A percentile compares a stretch with the other conserved stretches of the same genome.
Evolutionary conservation across 2,113 vertebrate genomes (phyloP).

Genomic region (Muscicapa adusta): DNA sequence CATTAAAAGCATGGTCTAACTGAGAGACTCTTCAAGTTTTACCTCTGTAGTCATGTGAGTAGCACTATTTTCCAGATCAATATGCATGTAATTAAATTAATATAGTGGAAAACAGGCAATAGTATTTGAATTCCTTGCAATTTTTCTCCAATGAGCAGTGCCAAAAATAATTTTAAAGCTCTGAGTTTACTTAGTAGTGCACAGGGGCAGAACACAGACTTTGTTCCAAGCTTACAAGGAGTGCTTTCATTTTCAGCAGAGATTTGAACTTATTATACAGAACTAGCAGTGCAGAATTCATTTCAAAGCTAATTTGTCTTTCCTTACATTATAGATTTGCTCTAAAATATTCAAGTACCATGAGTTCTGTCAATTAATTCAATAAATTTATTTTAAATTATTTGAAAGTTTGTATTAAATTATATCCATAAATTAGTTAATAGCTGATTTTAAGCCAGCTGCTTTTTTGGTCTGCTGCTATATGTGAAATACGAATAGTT

Average conservation of each 20-base stretch:
- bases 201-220: background rate
- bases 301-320: background rate
- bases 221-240: background rate
- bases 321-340: background rate
- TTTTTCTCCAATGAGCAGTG: background rate
- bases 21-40: background rate
- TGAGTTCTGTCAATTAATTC: background rate
- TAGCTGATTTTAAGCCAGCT: background rate
- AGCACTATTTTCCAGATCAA: background rate
- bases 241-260: background rate
- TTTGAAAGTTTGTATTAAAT: background rate
- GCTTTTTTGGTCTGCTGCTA: background rate
- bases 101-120: background rate
- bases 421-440: background rate
- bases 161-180: background rate
- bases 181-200: background rate
- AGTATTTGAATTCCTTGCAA: background rate
- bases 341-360: background rate
- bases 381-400: background rate
- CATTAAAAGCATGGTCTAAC: background rate
- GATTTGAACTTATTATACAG: background rate
- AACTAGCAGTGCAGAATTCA: background rate
- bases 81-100: background rate
- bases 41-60: background rate
- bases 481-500: background rate